Evolutionary conservation across 2,113 vertebrate species (phyloP), one percentile per base, ranked within the genome.

Genomic region (Phrynosoma blainvillii): DNA sequence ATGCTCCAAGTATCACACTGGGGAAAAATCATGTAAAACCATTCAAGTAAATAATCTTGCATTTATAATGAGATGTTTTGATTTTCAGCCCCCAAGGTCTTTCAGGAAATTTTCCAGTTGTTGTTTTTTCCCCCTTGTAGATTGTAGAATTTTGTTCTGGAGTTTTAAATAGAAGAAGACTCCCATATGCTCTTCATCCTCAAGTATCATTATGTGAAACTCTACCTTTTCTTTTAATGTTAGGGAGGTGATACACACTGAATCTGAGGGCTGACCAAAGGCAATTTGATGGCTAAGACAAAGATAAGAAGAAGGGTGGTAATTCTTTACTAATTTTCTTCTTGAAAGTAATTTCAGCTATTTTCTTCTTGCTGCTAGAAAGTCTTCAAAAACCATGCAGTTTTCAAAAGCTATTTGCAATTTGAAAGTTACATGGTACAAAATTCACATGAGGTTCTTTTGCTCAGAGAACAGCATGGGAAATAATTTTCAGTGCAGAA

Each of bases 131-230:
- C 14, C 14, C 7, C 47, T 47, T 47, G 47, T 47, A 47, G 47
- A 47, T 47, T 47, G 47, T 47, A 47, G 88, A 87, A 74, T 54
- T 77, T 89, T 91, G 84, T 84, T 84, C 36, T 85, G 82, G 84
- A 21, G 8, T 2, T 78, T 93, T 3, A 77, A 89, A 87, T 86
- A 54, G 56, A 30, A 81, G 7, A 90, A 92, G 84, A 56, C 16
- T 20, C 85, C 93, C 85, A 79, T 52, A 0, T 23, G 11, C 82
- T 92, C 84, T 21, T 84, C 81, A 89, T 36, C 1, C 21, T 78
- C 5, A 1, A 0, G 83, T 93, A 0, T 87, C 71, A 40, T 88
- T 13, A 23, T 78, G 18, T 82, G 66, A 80, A 16, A 32, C 54
- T 27, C 2, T 27, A 5, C 25, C 30, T 71, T 12, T 12, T 71